Percentiles rank a stretch among this genome's conserved stretches.
phyloP scores from a whole-genome alignment of 2,113 vertebrate genomes.

The Regulus satrapa region DNA sequence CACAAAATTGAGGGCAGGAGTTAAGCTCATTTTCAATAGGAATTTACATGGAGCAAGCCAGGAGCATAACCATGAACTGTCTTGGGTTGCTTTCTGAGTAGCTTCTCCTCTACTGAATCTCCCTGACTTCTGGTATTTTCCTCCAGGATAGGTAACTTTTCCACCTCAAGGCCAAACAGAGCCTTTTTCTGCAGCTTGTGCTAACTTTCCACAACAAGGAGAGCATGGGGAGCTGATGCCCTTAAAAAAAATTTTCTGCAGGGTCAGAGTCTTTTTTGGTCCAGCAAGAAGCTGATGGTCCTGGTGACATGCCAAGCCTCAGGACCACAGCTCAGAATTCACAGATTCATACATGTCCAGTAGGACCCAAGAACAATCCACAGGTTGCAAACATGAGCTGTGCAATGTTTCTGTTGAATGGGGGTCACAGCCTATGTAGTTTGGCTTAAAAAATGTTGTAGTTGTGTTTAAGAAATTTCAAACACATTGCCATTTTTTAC shows the following conservation, averaged over 20 bases:
- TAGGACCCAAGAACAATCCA: background rate
- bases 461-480: background rate
- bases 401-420: background rate
- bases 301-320: rapidly evolving
- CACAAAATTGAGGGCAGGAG: background rate
- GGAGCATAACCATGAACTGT: background rate
- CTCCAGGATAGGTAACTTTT: background rate
- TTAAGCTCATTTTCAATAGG: background rate
- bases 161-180: background rate
- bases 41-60: background rate
- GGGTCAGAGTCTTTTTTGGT: background rate
- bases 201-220: background rate
- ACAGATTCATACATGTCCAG: background rate
- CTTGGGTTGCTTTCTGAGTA: background rate
- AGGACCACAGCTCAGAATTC: background rate
- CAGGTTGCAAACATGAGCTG: background rate
- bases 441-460: background rate
- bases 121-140: background rate
- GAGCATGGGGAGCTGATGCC: background rate
- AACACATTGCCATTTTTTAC: background rate
- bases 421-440: background rate
- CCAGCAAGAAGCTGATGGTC: background rate
- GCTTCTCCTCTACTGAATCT: background rate
- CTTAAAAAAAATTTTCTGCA: background rate
- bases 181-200: background rate